Conservation (phyloP, 2,113 vertebrate species). For the Neodon shergylaensis region DNA sequence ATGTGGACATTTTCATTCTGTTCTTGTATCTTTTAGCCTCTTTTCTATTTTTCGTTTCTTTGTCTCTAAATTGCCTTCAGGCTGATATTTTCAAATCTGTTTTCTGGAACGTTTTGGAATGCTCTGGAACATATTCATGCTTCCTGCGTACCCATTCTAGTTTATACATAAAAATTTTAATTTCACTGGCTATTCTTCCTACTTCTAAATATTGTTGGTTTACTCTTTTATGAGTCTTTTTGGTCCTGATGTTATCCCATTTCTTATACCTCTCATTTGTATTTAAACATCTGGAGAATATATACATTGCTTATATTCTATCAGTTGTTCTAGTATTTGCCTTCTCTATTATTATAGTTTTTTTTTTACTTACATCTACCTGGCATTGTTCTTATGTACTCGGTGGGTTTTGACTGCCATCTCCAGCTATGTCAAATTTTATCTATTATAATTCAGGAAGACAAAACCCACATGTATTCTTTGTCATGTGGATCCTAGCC, state of each 20-base stretch:
- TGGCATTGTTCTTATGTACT: not conserved
- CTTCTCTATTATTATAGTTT: not conserved
- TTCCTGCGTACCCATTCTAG: not conserved
- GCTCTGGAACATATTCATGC: not conserved
- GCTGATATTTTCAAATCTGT: constrained; percentile 37
- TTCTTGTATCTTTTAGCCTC: not conserved
- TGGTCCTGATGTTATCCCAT: not conserved
- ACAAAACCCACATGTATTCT: not conserved
- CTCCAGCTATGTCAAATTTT: constrained; percentile 1
- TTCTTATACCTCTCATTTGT: not conserved
- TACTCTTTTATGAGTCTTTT: not conserved
- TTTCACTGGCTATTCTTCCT: not conserved
- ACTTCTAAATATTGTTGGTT: constrained; percentile 13
- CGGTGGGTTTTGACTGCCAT: not conserved
- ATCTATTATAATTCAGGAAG: not conserved
- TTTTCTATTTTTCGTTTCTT: not conserved
- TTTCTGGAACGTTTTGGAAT: not conserved
- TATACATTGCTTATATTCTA: not conserved
- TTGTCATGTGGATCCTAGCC: not conserved
- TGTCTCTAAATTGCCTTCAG: not conserved
- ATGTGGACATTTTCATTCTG: not conserved
- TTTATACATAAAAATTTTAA: not conserved
- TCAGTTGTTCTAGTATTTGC: not conserved
- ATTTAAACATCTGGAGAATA: not conserved
- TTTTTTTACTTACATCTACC: not conserved